Percentiles rank a stretch among this genome's conserved stretches.
These are phyloP conservation scores for Phyllostomus discolor DNA, from an alignment of 2,113 vertebrate species.

Conservation along the genomic window DNA sequence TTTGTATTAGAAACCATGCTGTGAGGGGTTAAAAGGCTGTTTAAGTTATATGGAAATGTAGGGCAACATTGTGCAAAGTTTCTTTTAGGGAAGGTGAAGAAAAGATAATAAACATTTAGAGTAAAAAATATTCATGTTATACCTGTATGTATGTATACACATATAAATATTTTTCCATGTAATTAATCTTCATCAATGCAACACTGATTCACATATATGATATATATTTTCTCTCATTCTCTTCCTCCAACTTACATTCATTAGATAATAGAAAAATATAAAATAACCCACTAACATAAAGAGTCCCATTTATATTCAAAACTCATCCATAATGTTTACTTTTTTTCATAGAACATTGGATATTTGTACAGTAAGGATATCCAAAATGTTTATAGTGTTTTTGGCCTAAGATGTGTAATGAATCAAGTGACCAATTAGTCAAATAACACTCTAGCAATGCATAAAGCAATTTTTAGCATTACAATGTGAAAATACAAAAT, in stretches of 20 bases:
- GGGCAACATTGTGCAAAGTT: neutral
- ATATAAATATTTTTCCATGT: neutral
- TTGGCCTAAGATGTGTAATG: neutral
- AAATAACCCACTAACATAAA: neutral
- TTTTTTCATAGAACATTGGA: neutral
- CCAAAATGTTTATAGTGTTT: neutral
- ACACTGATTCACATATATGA: neutral
- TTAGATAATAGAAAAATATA: neutral
- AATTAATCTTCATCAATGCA: neutral
- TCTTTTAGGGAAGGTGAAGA: neutral
- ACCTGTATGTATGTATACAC: neutral
- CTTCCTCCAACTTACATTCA: neutral
- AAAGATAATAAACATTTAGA: neutral
- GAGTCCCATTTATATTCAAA: neutral
- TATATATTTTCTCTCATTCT: neutral
- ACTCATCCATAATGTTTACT: neutral
- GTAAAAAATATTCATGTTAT: neutral
- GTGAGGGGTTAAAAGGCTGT: neutral
- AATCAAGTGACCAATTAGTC: neutral
- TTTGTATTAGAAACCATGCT: slow-evolving; percentile 39
- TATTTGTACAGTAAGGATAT: neutral
- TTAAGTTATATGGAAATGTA: slow-evolving; percentile 47
- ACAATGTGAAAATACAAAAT: neutral
- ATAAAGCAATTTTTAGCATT: neutral
- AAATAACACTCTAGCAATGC: neutral